phyloP scores from a whole-genome alignment of 2,797 vertebrate species.

The Leptoclinus maculatus region DNA sequence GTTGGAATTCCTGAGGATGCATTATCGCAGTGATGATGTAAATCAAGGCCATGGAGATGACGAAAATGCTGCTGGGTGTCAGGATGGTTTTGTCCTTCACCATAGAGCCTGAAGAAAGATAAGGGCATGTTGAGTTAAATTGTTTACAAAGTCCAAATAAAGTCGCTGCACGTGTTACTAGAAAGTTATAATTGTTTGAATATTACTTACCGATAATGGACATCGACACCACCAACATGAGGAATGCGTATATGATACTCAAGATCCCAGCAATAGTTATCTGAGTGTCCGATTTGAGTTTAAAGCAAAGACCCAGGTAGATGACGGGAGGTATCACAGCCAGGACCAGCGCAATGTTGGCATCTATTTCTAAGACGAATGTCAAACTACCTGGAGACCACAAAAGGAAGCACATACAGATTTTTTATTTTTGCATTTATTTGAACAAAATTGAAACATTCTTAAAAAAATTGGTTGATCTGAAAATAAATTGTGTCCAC shows the following conservation, averaged over 20 bases:
- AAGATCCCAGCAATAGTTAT: conserved; percentile 77
- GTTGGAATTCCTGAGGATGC: conserved; percentile 77
- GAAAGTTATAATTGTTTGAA: background rate
- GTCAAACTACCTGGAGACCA: conserved; percentile 71
- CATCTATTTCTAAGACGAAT: conserved; percentile 22
- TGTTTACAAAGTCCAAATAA: background rate
- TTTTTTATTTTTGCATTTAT: background rate
- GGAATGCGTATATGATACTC: conserved; percentile 78
- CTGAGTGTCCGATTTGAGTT: conserved; percentile 79
- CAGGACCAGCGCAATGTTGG: conserved; percentile 49
- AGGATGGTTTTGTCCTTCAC: conserved; percentile 67
- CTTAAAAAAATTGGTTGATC: background rate
- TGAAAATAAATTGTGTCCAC: background rate
- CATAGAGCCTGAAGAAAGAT: conserved; percentile 65
- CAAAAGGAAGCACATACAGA: background rate
- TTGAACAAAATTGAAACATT: background rate
- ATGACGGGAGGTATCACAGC: conserved; percentile 70
- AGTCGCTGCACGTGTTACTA: background rate
- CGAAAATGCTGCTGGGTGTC: conserved; percentile 78
- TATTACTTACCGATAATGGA: conserved; percentile 73
- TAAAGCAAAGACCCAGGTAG: conserved; percentile 78
- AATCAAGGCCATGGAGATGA: conserved; percentile 61
- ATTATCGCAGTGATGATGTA: conserved; percentile 68
- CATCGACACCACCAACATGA: conserved; percentile 76
- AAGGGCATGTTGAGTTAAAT: background rate